Percentiles rank a stretch among this genome's conserved stretches.
Evolutionary conservation across 2,797 vertebrate genomes (phyloP).

Genomic region (Aulostomus chinensis): DNA sequence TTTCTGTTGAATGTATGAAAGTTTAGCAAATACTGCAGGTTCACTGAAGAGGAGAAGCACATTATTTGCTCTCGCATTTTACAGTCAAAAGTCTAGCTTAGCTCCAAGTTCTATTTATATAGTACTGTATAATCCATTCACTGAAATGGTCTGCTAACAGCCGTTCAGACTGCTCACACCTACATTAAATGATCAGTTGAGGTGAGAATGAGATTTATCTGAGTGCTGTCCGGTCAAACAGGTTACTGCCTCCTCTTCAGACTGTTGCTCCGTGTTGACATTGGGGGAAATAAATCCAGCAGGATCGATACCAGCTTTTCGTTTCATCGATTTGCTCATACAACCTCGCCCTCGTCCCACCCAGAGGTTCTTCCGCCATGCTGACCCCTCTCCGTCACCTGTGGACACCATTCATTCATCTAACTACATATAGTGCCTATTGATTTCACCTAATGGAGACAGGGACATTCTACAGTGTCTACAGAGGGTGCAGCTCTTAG

Average conservation of each 20-base stretch:
- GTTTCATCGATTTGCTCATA: conserved; percentile 71
- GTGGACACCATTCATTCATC: conserved; percentile 55
- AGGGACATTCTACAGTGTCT: conserved; percentile 22
- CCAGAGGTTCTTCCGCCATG: conserved; percentile 49
- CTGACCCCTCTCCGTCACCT: conserved; percentile 61
- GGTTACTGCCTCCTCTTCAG: conserved; percentile 56
- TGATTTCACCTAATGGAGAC: conserved; percentile 28
- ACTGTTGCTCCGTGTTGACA: conserved; percentile 68
- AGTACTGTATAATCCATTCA: conserved; percentile 18
- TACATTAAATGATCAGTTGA: conserved; percentile 69
- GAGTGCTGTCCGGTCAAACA: conserved; percentile 57
- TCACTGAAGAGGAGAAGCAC: no score
- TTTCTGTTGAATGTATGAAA: no score
- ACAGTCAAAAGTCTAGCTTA: no score
- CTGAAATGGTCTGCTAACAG: conserved; percentile 60
- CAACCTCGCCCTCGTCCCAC: conserved; percentile 57
- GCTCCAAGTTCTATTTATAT: no score
- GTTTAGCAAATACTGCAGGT: no score
- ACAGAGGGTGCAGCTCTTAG: conserved; percentile 6
- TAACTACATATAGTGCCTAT: conserved; percentile 51
- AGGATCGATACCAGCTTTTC: conserved; percentile 71
- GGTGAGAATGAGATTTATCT: conserved; percentile 65
- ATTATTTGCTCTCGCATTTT: no score
- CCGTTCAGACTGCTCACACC: conserved; percentile 58
- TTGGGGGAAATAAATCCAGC: conserved; percentile 74